phyloP scores from a whole-genome alignment of 2,113 vertebrate genomes.

The Gracilinanus agilis region DNA sequence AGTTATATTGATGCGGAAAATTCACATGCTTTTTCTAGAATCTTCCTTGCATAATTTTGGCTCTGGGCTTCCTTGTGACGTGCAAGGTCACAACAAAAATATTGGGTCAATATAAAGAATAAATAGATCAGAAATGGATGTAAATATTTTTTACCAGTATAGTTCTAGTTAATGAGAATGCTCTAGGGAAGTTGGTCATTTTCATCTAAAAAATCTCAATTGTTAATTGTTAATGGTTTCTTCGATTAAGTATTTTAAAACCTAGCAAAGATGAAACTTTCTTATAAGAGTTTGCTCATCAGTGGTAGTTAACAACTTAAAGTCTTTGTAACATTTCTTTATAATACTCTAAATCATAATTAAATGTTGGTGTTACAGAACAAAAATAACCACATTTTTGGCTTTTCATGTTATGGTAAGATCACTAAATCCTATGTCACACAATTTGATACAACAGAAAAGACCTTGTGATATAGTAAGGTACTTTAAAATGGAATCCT shows the following conservation, averaged over 20 bases:
- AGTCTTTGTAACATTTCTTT: neutral
- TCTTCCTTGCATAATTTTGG: neutral
- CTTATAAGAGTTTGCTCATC: neutral
- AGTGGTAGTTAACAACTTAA: neutral
- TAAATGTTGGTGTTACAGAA: neutral
- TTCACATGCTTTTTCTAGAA: neutral
- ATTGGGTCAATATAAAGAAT: neutral
- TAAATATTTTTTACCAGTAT: neutral
- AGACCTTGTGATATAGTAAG: neutral
- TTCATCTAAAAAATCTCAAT: neutral
- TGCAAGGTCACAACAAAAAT: neutral
- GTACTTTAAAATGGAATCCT: fast-evolving
- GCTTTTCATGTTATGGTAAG: too few species aligned
- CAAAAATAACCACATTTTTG: neutral
- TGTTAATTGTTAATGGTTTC: conserved; percentile 2
- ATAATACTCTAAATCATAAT: neutral
- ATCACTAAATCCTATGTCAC: too few species aligned
- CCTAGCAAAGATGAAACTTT: neutral
- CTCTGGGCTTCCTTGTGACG: neutral
- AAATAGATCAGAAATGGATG: neutral
- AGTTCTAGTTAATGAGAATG: neutral
- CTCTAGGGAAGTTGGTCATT: neutral
- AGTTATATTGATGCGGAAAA: neutral
- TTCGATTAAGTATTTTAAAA: neutral
- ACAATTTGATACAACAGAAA: neutral